Evolutionary conservation across 2,797 vertebrate genomes (phyloP).

Genomic region (Staurois parvus): DNA sequence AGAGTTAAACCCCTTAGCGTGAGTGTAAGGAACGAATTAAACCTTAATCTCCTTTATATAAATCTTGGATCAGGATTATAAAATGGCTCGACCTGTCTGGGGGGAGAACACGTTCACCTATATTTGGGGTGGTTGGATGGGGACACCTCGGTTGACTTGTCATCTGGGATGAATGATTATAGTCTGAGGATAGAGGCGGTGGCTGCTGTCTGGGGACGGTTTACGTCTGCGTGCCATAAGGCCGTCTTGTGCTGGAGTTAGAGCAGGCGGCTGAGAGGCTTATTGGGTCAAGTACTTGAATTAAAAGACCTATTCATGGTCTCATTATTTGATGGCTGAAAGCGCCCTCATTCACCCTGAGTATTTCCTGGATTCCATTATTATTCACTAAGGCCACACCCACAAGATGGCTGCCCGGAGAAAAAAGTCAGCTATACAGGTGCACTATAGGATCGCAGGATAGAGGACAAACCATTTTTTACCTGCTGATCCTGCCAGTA

Average conservation of each 20-base stretch:
- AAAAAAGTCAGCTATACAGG: too few relatives aligned
- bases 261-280: background rate
- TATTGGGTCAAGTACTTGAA: constrained; percentile 29
- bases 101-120: background rate
- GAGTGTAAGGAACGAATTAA: background rate
- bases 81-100: background rate
- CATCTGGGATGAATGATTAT: too few relatives aligned
- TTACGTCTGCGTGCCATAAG: background rate
- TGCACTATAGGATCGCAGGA: too few relatives aligned
- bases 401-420: background rate
- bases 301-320: constrained; percentile 27
- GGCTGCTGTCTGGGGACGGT: background rate
- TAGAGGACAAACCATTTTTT: too few relatives aligned
- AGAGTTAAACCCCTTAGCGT: background rate
- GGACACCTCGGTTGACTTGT: too few relatives aligned
- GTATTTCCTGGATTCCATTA: too few relatives aligned
- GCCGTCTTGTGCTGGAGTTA: background rate
- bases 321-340: background rate
- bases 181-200: too few relatives aligned
- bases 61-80: background rate
- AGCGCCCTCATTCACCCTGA: background rate
- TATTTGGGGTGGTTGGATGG: too few relatives aligned
- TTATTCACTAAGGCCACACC: background rate
- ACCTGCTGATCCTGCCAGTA: too few relatives aligned
- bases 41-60: constrained; percentile 2